A percentile compares a stretch with the other conserved stretches of the same genome.
Conservation (phyloP, 2,113 vertebrate species). For the Laticauda colubrina region DNA sequence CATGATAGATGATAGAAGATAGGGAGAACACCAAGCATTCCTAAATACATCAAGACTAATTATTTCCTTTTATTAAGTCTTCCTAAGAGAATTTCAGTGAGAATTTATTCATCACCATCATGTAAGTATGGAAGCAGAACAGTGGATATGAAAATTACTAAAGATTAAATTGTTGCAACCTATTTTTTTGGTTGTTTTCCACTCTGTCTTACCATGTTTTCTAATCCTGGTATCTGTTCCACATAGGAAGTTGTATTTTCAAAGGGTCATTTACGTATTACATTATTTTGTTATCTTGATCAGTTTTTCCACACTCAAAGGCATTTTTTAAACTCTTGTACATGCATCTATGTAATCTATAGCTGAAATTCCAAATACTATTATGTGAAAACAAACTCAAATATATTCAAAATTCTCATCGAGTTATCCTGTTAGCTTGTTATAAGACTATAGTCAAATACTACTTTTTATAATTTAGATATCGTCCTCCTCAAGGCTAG, state of each 20-base stretch:
- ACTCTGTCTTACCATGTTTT: not conserved
- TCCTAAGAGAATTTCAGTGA: not conserved
- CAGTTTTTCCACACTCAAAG: not conserved
- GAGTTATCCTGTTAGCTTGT: not conserved
- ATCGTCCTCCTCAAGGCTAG: rapidly evolving
- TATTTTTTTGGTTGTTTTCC: not conserved
- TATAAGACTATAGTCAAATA: not conserved
- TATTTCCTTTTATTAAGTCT: not conserved
- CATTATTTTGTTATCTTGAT: not conserved
- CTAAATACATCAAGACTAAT: not conserved
- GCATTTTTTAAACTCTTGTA: not conserved
- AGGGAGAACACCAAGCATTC: not conserved
- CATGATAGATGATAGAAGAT: not conserved
- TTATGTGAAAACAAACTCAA: not conserved
- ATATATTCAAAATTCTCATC: not conserved
- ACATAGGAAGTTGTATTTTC: rapidly evolving
- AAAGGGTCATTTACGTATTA: not conserved
- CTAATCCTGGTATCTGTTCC: conserved; percentile 13
- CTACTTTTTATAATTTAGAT: not conserved
- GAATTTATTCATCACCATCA: not conserved
- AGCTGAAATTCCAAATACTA: not conserved
- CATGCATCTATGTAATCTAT: not conserved
- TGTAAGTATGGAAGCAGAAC: not conserved
- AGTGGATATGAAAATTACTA: not conserved
- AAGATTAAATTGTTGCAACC: not conserved